Base-by-base conservation (phyloP, 1,140 invertebrate species). In the Neocloeon triangulifer region DNA sequence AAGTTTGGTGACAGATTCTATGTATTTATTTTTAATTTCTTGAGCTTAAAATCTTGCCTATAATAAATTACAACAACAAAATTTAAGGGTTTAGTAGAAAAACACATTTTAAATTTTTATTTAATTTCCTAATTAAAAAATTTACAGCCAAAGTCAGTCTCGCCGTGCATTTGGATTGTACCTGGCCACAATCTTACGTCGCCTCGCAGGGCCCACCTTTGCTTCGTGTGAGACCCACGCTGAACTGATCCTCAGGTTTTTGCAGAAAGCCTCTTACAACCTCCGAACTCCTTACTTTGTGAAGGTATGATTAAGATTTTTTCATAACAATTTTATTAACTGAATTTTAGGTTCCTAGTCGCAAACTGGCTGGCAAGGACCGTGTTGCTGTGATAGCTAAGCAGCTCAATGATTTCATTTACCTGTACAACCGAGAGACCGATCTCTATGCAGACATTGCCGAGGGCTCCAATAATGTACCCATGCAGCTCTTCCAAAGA, bases 361-460 rank as follows among this genome's bases (percentile, higher is more conserved):
- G 65, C 35, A 76, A 74, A 53, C 57, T 86, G 43, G 66, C 70
- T 38, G 67, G 75, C 37, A 84, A 84, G 51, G 82, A 86, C 49
- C 58, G 79, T 18, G 70, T 78, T 30, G 77, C 82, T 9, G 71
- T 89, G 38, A 72, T 86, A 28, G 80, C 82, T 1, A 88, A 86
- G 52, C 75, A 88, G 45, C 59, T 91, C n/a, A 80, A 78, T 41
- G 84, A 91, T 52, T 92, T 89, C 57, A 62, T 89, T 30, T 77
- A 82, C 54, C 58, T 80, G 34, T 91, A 89, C 53, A 81, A 79
- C 47, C 64, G 73, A 44, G 85, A 82, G 55, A 81, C 77, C 0
- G 75, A 82, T 30, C 25, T 33, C 9, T 38, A 34, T 29, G 31
- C 28, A 19, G 39, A 39, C 29, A 30, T 22, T 21, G 19, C 36